phyloP scores from a whole-genome alignment of 2,113 vertebrate species.

The Prinia subflava region DNA sequence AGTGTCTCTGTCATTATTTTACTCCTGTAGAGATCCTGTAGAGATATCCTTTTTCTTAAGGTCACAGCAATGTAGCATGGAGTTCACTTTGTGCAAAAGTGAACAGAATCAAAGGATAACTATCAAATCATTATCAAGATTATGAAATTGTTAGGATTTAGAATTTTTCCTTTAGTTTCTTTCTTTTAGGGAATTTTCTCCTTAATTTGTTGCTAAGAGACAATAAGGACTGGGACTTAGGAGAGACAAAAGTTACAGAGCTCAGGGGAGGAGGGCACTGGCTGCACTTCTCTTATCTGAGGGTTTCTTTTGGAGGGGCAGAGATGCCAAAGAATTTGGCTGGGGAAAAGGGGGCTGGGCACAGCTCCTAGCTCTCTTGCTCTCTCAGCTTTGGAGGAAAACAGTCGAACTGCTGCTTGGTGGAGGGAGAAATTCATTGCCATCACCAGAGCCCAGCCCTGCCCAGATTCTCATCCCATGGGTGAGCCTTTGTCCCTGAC shows the following conservation, averaged over 20 bases:
- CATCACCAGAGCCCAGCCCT: not conserved
- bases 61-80: not conserved
- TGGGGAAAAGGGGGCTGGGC: not conserved
- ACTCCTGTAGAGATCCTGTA: not conserved
- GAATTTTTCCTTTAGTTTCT: not conserved
- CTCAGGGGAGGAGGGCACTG: not conserved
- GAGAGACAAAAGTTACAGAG: not conserved
- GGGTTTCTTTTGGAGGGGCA: not conserved
- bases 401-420: not conserved
- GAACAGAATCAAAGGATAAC: not conserved
- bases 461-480: not conserved
- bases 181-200: not conserved
- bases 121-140: not conserved
- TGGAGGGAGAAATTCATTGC: accelerated
- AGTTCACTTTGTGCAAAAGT: not conserved
- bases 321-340: not conserved
- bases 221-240: accelerated
- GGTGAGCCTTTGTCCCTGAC: not conserved
- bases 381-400: not conserved
- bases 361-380: not conserved
- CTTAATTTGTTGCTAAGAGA: not conserved
- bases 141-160: not conserved
- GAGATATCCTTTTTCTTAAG: not conserved
- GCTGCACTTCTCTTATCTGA: not conserved
- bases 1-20: not conserved